Evolutionary conservation across 1,140 invertebrate species (phyloP), one percentile per base, ranked within the genome.

Genomic region (Apis cerana): DNA sequence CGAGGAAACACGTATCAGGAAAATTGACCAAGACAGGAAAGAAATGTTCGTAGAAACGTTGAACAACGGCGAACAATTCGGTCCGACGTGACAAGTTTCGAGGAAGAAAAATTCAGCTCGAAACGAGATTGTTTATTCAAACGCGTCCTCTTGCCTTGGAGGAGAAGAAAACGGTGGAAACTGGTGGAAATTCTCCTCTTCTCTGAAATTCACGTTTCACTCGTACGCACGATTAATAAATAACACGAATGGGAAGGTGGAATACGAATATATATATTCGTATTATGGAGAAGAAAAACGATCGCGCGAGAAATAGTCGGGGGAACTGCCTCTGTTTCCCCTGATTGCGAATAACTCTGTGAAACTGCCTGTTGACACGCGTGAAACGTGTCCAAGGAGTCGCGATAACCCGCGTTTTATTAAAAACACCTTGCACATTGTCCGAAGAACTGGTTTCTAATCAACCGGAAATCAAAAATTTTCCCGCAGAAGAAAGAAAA

Each of bases 111-210:
- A 58, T 68, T 75, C 56, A 59, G 43, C 83, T 43, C 13, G 67
- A 76, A 75, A 58, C 56, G 56, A 58, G 59, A 81, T 75, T 81
- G 62, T 75, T 75, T 67, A 81, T 81, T 81, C 72, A 75, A 58
- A 58, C 43, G 61, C 17, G 61, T 58, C 50, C 50, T 3, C 4
- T 4, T 7, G 62, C 3, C 17, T 27, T 27, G n/a, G 3, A 17
- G 5, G 17, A 56, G 3, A 23, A 8, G 10, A 27, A 7, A 43
- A 56, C 79, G 12, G 3, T 33, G 33, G 71, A 56, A 67, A 67
- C 33, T 4, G 33, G 33, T 33, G 33, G 71, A 64, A 74, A 64
- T 23, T 52, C n/a, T 59, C 4, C 48, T n/a, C 23, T 21, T 23
- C 21, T 19, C 50, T 27, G 19, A 33, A 80, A 33, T 43, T 62